These are phyloP conservation scores for Philopotamus ludificatus DNA, from an alignment of 1,140 invertebrate genomes.

Conservation along the genomic window DNA sequence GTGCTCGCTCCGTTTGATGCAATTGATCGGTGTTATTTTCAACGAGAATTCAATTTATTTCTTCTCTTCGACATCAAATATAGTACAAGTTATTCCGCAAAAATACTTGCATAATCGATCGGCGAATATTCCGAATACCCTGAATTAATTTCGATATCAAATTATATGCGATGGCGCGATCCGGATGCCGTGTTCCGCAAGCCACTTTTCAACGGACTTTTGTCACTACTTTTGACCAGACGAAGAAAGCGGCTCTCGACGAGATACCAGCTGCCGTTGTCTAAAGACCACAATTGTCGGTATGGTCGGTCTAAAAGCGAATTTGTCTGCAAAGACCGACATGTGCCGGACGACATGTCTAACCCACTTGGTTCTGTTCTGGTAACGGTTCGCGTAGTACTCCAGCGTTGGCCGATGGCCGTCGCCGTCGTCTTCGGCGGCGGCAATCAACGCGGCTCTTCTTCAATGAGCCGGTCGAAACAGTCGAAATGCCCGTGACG, in stretches of 20 bases:
- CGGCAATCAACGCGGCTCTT: constrained; percentile 10
- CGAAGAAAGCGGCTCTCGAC: not conserved
- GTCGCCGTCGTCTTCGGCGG: constrained; percentile 9
- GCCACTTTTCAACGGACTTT: no score
- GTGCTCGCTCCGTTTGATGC: constrained; percentile 20
- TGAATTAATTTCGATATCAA: no score
- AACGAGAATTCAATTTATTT: no score
- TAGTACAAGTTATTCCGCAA: no score
- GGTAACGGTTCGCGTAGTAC: constrained; percentile 25
- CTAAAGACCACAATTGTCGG: constrained; percentile 2
- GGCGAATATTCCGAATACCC: no score
- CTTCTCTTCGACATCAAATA: no score
- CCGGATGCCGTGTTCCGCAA: no score
- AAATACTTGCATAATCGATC: no score
- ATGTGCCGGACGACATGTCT: constrained; percentile 17
- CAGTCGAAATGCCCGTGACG: no score
- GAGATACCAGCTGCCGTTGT: not conserved
- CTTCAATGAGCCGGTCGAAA: no score
- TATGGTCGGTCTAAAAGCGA: constrained; percentile 11
- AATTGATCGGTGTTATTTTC: constrained; percentile 18
- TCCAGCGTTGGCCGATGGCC: no score
- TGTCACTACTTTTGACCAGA: not conserved
- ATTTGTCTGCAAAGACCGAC: constrained; percentile 7
- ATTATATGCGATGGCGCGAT: no score
- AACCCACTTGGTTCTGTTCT: constrained; percentile 16